Evolutionary conservation across 1,140 invertebrate genomes (phyloP), one percentile per base, ranked within the genome.

Genomic region (Scaptomyza montana): DNA sequence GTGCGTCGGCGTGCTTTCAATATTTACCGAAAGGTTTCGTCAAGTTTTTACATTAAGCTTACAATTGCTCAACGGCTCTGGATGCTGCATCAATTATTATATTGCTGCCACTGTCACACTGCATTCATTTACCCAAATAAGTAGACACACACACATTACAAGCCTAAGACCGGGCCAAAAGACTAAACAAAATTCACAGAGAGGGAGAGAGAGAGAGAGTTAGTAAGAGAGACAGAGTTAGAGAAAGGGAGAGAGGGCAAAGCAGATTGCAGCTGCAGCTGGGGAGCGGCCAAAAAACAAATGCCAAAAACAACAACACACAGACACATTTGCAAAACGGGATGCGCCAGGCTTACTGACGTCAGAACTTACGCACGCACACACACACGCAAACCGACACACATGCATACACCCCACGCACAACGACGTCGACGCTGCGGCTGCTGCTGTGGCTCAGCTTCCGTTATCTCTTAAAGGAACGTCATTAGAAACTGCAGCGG

Each of bases 21-120:
- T 78, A 75, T 70, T 89, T 47, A 78, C 84, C 80, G 80, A 89
- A 89, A 49, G 61, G 39, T 39, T 79, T 84, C 84, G 84, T 80
- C 62, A 41, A 84, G 73, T 73, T 63, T 8, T 43, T 28, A 51
- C 63, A 77, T 39, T 61, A 64, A 56, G 30, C 25, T 68, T 21
- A 19, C 49, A 47, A 36, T 49, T 19, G 19, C 41, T 16, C 41
- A 13, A 28, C 30, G 53, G 53, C 53, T 57, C 36, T 36, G 59
- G 60, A 54, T 70, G 60, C 60, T 63, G 60, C 67, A 70, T 56
- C 57, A 63, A 70, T 64, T 63, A 70, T 56, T 63, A 70, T 67
- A 59, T 53, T 67, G 25, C 47, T 43, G 36, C 41, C 50, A 62
- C 60, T 50, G 53, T 41, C 57, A 61, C 45, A 46, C 68, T 71